Base-by-base conservation (phyloP, 2,888 invertebrate species). In the Gastrophysa polygoni region DNA sequence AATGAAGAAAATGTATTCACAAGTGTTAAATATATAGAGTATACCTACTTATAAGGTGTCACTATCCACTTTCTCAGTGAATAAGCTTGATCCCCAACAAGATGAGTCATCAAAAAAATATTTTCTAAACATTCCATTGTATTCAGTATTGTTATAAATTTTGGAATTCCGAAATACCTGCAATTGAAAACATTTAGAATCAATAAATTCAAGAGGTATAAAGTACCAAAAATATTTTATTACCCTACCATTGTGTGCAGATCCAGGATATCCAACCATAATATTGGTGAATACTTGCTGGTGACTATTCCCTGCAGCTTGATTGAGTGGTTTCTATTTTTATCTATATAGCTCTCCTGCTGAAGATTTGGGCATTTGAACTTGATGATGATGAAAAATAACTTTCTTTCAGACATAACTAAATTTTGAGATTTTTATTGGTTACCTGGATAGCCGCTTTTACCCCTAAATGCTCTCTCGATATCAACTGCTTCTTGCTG, bases 271-370 rank as follows among this genome's bases (percentile, higher is more conserved):
- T 10, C 51, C 51, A 17, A 58, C 58, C 38, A 50, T 18, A 43
- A 58, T 46, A 24, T 51, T 50, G 20, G 18, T 57, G 24, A 49
- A 57, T 21, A 57, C 49, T 43, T 49, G 20, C 38, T 20, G 17
- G 50, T 58, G 11, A 44, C 58, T 21, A 58, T 49, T 50, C 50
- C 51, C 32, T 58, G 50, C 8, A 58, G 20, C 43, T 58, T 58
- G 14, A 58, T 58, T 21, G 50, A 43, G 20, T 58, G 51, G 16
- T 34, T n/a, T 18, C 10, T 50, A 18, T 50, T 50, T 24, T 44
- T 38, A 20, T 58, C 58, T 3, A 38, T 51, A 21, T 51, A 58
- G 43, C 58, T 58, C 1, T 49, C 43, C 20, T 58, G 50, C n/a
- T 58, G 58, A 24, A 5, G 11, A 10, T 20, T 10, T 34, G 58